phyloP scores from a whole-genome alignment of 2,888 invertebrate genomes.

The Trissoscelio sp. region DNA sequence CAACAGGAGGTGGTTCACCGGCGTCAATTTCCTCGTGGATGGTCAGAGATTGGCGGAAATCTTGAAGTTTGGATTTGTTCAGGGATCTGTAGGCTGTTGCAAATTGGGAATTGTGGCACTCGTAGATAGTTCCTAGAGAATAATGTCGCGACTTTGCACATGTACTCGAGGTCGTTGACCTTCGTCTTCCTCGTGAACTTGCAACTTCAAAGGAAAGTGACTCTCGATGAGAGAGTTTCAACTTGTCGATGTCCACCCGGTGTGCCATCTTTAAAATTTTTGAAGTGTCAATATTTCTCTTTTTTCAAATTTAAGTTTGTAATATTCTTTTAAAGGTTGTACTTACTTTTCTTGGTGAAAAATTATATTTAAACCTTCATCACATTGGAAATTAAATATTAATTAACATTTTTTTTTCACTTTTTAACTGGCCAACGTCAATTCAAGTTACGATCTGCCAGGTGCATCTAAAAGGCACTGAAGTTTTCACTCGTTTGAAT shows the following conservation, averaged over 20 bases:
- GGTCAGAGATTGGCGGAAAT: conserved; percentile 38
- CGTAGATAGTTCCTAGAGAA: conserved; percentile 76
- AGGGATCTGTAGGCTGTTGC: conserved; percentile 76
- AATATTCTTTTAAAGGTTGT: too few species aligned
- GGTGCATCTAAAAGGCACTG: conserved; percentile 43
- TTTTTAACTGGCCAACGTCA: too few species aligned
- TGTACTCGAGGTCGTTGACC: conserved; percentile 22
- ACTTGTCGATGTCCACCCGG: conserved; percentile 45
- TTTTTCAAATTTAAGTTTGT: too few species aligned
- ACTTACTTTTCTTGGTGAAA: too few species aligned
- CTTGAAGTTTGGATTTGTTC: conserved; percentile 64
- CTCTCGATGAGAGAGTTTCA: conserved; percentile 35
- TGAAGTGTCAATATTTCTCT: background rate
- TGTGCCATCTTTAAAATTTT: conserved; percentile 37
- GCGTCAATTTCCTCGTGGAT: conserved; percentile 79
- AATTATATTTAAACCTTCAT: too few species aligned
- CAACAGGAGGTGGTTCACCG: conserved; percentile 80
- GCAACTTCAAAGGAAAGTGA: conserved; percentile 52
- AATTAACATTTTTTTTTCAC: too few species aligned
- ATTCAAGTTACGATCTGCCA: conserved; percentile 61
- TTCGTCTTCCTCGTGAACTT: conserved; percentile 43
- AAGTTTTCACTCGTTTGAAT: conserved; percentile 67
- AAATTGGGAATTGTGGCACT: conserved; percentile 72
- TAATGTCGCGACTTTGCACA: conserved; percentile 72
- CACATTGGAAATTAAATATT: too few species aligned